A percentile compares a stretch with the other conserved stretches of the same genome.
These are phyloP conservation scores for Karalla daura DNA, from an alignment of 2,797 vertebrate genomes.

Conservation along the genomic window DNA sequence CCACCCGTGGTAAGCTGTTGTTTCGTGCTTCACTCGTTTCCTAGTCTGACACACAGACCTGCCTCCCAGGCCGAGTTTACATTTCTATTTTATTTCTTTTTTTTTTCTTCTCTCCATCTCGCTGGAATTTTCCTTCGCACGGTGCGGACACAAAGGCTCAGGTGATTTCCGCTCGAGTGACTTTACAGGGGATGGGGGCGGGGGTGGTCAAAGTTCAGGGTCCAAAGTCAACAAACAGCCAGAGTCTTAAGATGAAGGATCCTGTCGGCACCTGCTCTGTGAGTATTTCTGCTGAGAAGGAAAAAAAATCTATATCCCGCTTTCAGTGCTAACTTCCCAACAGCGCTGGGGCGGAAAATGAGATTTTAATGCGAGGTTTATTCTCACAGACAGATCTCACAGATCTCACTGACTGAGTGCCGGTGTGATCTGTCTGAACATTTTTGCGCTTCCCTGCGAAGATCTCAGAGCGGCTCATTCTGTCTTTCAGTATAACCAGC, in stretches of 20 bases:
- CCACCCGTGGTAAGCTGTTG: background rate
- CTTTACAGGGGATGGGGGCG: conserved; percentile 71
- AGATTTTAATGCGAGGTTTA: background rate
- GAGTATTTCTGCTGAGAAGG: conserved; percentile 82
- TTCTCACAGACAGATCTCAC: background rate
- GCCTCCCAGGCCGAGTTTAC: conserved; percentile 15
- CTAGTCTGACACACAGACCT: conserved; percentile 1
- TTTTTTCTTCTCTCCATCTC: background rate
- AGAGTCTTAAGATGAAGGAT: conserved; percentile 87
- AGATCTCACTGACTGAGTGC: background rate
- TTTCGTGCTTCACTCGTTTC: conserved; percentile 6
- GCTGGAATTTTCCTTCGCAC: conserved; percentile 58
- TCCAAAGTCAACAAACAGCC: conserved; percentile 80
- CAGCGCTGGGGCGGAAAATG: background rate
- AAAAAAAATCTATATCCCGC: conserved; percentile 3
- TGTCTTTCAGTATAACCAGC: conserved; percentile 87
- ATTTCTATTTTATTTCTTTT: too few relatives aligned
- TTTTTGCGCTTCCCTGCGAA: background rate
- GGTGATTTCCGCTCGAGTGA: conserved; percentile 81
- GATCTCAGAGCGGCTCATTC: background rate
- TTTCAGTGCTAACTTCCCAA: conserved; percentile 8
- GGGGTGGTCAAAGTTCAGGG: conserved; percentile 75
- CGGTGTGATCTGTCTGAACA: background rate
- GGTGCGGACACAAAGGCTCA: conserved; percentile 39
- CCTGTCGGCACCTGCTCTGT: conserved; percentile 86